These are phyloP conservation scores for Pegoplata infirma DNA, from an alignment of 2,888 invertebrate genomes.

Conservation along the genomic window DNA sequence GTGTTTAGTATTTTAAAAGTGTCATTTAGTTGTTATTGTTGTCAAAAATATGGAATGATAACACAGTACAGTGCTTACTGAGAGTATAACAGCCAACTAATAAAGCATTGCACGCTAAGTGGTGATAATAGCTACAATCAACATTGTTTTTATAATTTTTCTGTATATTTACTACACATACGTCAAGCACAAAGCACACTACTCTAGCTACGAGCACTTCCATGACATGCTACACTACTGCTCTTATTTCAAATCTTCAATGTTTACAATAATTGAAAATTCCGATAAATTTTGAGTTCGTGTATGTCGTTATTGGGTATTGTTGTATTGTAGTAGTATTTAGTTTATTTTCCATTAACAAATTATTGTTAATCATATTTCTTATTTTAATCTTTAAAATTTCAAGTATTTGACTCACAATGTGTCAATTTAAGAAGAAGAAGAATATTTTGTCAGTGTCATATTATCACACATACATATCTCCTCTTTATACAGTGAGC, in stretches of 20 bases:
- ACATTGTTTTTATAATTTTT: background rate
- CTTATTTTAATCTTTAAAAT: conserved; percentile 14
- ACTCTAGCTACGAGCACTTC: background rate
- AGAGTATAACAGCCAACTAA: background rate
- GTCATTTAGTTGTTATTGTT: conserved; percentile 8
- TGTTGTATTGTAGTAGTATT: background rate
- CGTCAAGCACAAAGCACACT: too few species aligned
- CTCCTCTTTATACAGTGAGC: too few species aligned
- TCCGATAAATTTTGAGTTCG: conserved; percentile 28
- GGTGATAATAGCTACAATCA: conserved; percentile 40
- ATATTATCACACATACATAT: conserved; percentile 12
- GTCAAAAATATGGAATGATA: conserved; percentile 15
- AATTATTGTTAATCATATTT: conserved; percentile 44
- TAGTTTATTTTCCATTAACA: conserved; percentile 47
- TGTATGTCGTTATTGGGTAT: background rate
- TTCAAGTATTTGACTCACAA: conserved; percentile 1
- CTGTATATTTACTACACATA: background rate
- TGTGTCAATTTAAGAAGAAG: background rate
- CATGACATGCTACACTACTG: conserved; percentile 22
- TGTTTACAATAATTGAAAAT: conserved; percentile 24
- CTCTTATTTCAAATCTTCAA: conserved; percentile 47
- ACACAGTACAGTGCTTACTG: conserved; percentile 1
- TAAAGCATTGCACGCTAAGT: conserved; percentile 31
- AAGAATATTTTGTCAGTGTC: background rate
- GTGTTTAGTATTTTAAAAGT: conserved; percentile 5